Conservation (phyloP, 2,113 vertebrate genomes). For the Kryptolebias marmoratus region DNA sequence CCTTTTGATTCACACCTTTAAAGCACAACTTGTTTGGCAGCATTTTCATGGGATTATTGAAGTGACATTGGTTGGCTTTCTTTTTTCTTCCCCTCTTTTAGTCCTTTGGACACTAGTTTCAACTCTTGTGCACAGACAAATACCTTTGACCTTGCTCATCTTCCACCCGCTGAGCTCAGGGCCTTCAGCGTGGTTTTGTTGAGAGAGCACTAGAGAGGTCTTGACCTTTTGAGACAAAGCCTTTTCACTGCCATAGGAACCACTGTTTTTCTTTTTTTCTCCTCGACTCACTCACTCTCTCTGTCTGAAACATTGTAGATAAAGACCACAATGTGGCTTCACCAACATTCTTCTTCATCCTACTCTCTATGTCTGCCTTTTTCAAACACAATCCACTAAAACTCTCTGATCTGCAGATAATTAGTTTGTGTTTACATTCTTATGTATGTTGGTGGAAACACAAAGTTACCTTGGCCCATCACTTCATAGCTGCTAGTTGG, state of each 20-base stretch:
- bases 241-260: conserved; percentile 53
- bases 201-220: conserved; percentile 47
- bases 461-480: conserved; percentile 24
- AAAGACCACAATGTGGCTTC: conserved; percentile 41
- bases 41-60: conserved; percentile 54
- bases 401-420: conserved; percentile 30
- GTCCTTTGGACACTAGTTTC: conserved; percentile 15
- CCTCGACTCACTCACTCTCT: conserved; percentile 22
- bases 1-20: conserved; percentile 1
- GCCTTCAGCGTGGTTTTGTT: conserved; percentile 47
- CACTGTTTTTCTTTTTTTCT: conserved; percentile 15
- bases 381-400: conserved; percentile 20
- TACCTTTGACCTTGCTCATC: conserved; percentile 49
- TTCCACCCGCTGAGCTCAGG: conserved; percentile 21
- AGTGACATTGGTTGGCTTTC: conserved; percentile 37
- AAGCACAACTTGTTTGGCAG: conserved; percentile 15
- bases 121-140: conserved; percentile 20
- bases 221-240: conserved; percentile 62
- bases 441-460: conserved; percentile 53
- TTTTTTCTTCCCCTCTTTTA: not conserved
- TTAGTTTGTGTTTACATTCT: conserved; percentile 60
- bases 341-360: conserved; percentile 45
- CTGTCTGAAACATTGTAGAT: conserved; percentile 15
- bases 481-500: conserved; percentile 19
- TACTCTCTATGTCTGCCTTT: conserved; percentile 12